These are phyloP conservation scores for Tenthredo mesomela DNA, from an alignment of 2,888 invertebrate species.

Conservation along the genomic window DNA sequence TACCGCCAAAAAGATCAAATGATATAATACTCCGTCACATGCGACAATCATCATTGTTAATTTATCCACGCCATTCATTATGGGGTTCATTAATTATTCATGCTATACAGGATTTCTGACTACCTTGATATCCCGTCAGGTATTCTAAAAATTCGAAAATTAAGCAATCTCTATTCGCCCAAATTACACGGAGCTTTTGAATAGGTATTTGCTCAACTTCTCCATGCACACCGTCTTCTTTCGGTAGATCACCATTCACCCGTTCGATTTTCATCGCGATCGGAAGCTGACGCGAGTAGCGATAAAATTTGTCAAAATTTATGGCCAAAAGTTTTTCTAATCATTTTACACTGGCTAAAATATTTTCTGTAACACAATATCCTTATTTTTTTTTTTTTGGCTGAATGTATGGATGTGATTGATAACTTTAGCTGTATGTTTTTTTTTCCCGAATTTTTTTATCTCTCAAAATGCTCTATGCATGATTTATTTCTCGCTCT, in stretches of 20 bases:
- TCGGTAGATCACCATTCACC: background rate
- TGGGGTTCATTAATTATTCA: background rate
- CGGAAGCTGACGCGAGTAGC: background rate
- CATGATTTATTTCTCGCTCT: background rate
- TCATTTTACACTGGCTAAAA: constrained; percentile 2
- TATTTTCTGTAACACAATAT: background rate
- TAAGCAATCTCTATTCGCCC: constrained; percentile 73
- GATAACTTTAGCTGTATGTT: background rate
- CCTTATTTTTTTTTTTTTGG: background rate
- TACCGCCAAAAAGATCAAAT: background rate
- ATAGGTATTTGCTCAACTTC: constrained; percentile 57
- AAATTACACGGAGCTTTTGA: constrained; percentile 71
- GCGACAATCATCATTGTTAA: background rate
- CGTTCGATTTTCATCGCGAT: constrained; percentile 11
- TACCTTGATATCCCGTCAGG: constrained; percentile 80
- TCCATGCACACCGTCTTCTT: constrained; percentile 11
- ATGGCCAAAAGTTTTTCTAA: background rate
- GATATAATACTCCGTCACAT: background rate
- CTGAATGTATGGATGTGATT: background rate
- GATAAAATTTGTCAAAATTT: background rate
- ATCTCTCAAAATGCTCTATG: background rate
- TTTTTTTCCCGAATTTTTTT: background rate
- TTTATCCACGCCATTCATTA: background rate
- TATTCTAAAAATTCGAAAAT: constrained; percentile 78
- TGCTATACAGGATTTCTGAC: background rate